Base-by-base conservation (phyloP, 2,888 invertebrate species). In the Eupithecia subumbrata region DNA sequence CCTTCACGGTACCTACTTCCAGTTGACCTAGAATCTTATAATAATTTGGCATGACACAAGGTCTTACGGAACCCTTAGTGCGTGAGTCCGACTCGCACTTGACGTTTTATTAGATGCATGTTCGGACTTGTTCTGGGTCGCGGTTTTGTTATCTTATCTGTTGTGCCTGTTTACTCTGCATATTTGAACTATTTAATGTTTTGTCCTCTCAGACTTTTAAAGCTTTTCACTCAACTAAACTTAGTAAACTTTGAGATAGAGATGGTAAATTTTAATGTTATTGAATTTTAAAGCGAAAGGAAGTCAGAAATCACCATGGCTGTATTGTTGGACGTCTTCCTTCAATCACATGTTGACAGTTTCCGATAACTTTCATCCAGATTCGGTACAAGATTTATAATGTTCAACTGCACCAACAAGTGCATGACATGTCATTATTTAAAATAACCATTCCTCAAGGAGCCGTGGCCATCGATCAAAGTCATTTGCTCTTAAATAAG, bases 381-480 rank as follows among this genome's bases (percentile, higher is more conserved):
- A 78, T 79, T 80, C 72, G 77, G 79, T 73, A 60, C 25, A 78
- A 82, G 79, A 80, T 80, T 79, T 82, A 82, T 79, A 74, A 70
- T 56, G 74, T 73, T 71, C 66, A 72, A 74, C 77, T 76, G 73
- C 78, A 81, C 75, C 74, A 78, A 78, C 79, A 81, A 82, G 83
- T 84, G 78, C 84, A 80, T 73, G 80, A 72, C 80, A 73, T 80
- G 81, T 80, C 84, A 83, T 85, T 85, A 82, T 84, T 83, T 81
- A 82, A 82, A 81, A 80, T 80, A 77, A 82, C 79, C 82, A 82
- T 85, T 83, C 80, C 72, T 84, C 77, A 81, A 76, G 80, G 79
- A 77, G 78, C 78, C 76, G 71, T 68, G 77, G 77, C 74, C 82
- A 86, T 86, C 84, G 83, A 87, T 87, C 87, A 86, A 85, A 82